Percentiles rank a stretch among this genome's conserved stretches.
phyloP scores from a whole-genome alignment of 1,140 invertebrate species.

The Sesamia nonagrioides region DNA sequence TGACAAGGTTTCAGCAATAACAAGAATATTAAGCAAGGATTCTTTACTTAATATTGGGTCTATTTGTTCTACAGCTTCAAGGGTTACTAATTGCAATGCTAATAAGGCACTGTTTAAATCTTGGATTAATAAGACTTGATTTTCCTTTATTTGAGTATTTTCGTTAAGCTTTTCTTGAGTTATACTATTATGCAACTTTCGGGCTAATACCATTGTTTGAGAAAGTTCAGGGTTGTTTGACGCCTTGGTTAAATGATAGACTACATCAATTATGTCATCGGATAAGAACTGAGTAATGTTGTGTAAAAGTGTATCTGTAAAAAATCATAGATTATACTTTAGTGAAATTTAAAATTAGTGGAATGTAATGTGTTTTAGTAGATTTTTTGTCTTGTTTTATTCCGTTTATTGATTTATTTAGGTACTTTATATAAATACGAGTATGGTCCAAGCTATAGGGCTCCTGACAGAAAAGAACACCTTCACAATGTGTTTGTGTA shows the following conservation, averaged over 20 bases:
- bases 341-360: too few relatives aligned
- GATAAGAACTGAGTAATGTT: conserved; percentile 8
- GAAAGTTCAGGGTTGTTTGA: conserved; percentile 3
- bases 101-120: conserved; percentile 8
- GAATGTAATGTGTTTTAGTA: neutral
- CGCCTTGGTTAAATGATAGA: neutral
- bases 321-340: conserved; percentile 4
- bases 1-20: conserved; percentile 2
- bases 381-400: neutral
- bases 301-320: conserved; percentile 5
- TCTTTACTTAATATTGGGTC: neutral
- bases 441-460: too few relatives aligned
- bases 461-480: too few relatives aligned
- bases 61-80: neutral
- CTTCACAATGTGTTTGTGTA: too few relatives aligned
- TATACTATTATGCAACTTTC: neutral
- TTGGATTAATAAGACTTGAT: neutral
- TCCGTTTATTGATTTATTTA: too few relatives aligned
- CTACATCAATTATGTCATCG: neutral
- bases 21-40: neutral
- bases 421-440: too few relatives aligned
- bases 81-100: neutral
- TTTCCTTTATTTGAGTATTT: neutral
- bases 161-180: neutral
- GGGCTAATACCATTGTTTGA: neutral